A percentile compares a stretch with the other conserved stretches of the same genome.
Evolutionary conservation across 1,140 invertebrate species (phyloP).

Genomic region (Leguminivora glycinivorella): DNA sequence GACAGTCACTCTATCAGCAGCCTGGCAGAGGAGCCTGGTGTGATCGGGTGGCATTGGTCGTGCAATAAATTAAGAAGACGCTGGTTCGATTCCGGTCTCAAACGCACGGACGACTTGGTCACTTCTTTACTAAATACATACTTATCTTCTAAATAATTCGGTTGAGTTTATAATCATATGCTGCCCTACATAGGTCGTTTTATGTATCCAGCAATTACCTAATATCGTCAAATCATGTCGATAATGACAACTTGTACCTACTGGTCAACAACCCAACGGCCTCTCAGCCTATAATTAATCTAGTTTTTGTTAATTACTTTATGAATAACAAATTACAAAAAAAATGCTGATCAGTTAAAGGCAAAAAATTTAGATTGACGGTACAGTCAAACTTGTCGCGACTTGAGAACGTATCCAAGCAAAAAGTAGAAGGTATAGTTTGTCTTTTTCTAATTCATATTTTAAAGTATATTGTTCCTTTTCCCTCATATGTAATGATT

Average conservation of each 20-base stretch:
- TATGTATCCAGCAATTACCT: no score
- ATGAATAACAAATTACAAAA: conserved; percentile 6
- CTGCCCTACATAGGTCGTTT: no score
- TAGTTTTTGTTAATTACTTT: neutral
- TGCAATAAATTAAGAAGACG: no score
- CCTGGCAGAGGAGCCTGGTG: no score
- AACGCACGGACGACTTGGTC: no score
- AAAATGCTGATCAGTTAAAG: neutral
- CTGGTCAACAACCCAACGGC: neutral
- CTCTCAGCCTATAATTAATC: neutral
- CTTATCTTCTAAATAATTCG: no score
- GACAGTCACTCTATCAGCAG: no score
- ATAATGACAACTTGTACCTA: neutral
- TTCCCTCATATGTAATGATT: neutral
- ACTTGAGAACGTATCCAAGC: neutral
- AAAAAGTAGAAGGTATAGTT: neutral
- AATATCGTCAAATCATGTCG: neutral
- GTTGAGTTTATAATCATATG: no score
- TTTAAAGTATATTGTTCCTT: neutral
- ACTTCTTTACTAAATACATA: no score
- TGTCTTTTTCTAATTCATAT: neutral
- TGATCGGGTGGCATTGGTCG: no score
- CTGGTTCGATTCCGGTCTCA: no score
- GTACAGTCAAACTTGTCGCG: neutral
- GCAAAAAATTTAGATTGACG: conserved; percentile 1